A percentile compares a stretch with the other conserved stretches of the same genome.
Conservation (phyloP, 2,888 invertebrate genomes). For the Drosophila mettleri region DNA sequence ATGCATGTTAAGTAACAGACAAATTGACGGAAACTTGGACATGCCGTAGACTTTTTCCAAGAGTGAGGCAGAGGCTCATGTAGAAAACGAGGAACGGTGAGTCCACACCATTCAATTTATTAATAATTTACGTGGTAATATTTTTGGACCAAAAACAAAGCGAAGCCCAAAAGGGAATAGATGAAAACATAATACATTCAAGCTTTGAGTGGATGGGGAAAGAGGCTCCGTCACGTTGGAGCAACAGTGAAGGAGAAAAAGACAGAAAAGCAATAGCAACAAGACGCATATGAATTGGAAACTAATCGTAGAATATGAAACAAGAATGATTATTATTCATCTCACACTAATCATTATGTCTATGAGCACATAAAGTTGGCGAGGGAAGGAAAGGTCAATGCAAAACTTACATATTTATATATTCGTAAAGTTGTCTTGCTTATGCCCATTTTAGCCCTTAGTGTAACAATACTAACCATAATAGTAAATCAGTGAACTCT, state of each 20-base stretch:
- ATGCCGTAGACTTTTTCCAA: slow-evolving; percentile 10
- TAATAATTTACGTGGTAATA: slow-evolving; percentile 82
- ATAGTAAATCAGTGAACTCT: no score
- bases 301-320: slow-evolving; percentile 69
- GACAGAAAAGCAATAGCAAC: slow-evolving; percentile 8
- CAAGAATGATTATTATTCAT: slow-evolving; percentile 77
- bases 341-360: slow-evolving; percentile 82
- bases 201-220: slow-evolving; percentile 26
- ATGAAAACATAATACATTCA: slow-evolving; percentile 47
- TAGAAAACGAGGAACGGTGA: slow-evolving; percentile 11
- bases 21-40: slow-evolving; percentile 66
- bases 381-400: no score
- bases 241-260: slow-evolving; percentile 11
- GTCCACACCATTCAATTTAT: slow-evolving; percentile 68
- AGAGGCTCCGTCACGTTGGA: slow-evolving; percentile 22
- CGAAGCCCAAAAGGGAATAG: slow-evolving; percentile 46
- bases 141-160: slow-evolving; percentile 60
- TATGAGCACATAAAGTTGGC: slow-evolving; percentile 14
- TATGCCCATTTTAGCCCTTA: neutral
- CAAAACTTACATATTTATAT: neutral
- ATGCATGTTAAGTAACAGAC: slow-evolving; percentile 81
- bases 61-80: neutral
- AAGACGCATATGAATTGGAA: slow-evolving; percentile 71
- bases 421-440: neutral
- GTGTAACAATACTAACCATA: neutral